These are phyloP conservation scores for Eptesicus fuscus DNA, from an alignment of 2,113 vertebrate genomes.

Conservation along the genomic window DNA sequence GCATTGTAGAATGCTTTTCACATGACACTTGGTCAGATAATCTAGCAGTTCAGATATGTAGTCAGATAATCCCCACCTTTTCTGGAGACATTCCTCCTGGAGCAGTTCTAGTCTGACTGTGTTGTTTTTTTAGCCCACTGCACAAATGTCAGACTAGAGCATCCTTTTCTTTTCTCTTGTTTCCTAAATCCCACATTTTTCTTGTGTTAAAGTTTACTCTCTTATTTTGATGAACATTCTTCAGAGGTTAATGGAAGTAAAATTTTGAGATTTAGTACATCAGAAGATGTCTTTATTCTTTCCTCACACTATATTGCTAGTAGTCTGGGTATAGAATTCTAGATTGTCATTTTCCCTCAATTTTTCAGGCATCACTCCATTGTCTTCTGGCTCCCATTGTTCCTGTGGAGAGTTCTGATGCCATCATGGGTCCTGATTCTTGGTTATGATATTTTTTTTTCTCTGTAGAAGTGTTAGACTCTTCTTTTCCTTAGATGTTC, in stretches of 20 bases:
- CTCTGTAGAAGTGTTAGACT: neutral
- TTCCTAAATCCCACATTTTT: neutral
- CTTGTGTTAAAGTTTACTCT: neutral
- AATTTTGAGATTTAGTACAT: neutral
- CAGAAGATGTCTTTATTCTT: neutral
- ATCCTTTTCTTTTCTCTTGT: neutral
- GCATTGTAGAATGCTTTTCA: neutral
- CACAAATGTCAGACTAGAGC: neutral
- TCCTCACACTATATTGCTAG: neutral
- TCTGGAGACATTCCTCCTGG: neutral
- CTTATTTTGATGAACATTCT: neutral
- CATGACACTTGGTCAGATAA: neutral
- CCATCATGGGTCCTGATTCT: neutral
- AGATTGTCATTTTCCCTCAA: neutral
- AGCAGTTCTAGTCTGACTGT: neutral
- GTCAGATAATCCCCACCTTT: neutral
- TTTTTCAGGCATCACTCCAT: neutral
- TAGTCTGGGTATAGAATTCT: neutral
- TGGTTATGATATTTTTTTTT: neutral
- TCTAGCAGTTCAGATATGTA: neutral
- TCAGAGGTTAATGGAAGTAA: neutral
- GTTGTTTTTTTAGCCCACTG: neutral
- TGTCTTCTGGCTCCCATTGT: neutral
- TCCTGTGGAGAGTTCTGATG: neutral
- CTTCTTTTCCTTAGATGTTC: neutral